Conservation (phyloP, 2,797 vertebrate genomes). For the Monodelphis domestica region DNA sequence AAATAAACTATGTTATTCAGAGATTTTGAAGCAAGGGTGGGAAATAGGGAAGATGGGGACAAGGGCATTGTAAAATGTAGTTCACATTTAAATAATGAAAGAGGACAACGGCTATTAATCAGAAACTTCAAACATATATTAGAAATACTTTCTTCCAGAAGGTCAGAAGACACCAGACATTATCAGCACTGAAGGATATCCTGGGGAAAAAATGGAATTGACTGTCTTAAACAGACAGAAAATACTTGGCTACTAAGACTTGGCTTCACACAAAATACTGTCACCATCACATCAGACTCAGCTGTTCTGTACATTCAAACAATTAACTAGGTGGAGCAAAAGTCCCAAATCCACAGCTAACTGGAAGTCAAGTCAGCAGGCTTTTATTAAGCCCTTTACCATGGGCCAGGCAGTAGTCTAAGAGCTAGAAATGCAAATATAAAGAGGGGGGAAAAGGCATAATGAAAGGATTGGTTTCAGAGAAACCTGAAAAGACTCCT, state of each 20-base stretch:
- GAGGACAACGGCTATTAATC: background rate
- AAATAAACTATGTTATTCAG: background rate
- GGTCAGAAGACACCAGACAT: background rate
- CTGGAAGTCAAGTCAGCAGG: background rate
- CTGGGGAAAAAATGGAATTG: background rate
- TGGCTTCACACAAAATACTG: background rate
- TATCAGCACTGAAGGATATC: background rate
- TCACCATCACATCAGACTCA: background rate
- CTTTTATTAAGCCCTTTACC: background rate
- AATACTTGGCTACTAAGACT: background rate
- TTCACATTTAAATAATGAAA: background rate
- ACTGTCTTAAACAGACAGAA: background rate
- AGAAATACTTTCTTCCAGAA: background rate
- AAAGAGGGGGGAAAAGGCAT: background rate
- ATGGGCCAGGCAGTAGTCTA: background rate
- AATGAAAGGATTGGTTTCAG: background rate
- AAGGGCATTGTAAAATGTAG: background rate
- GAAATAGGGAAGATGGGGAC: background rate
- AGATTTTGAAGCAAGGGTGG: background rate
- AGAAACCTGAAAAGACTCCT: background rate
- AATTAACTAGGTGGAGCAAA: background rate
- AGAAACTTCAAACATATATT: background rate
- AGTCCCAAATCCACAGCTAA: background rate
- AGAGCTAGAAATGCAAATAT: background rate
- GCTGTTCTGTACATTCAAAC: background rate